Base-by-base conservation (phyloP, 2,888 invertebrate species). In the Himalopsyche kuldschensis region DNA sequence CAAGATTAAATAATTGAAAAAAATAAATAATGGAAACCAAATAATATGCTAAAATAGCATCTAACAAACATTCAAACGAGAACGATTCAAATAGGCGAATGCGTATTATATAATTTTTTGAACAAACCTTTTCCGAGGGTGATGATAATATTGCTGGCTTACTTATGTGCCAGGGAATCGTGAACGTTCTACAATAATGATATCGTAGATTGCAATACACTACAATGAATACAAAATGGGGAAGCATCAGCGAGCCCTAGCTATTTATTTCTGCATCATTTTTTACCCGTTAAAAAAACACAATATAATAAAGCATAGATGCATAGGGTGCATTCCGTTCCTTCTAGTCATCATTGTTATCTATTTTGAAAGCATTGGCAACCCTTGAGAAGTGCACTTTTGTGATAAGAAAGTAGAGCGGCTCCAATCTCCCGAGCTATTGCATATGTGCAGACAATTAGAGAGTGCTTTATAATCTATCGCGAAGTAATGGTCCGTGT, bases 331-430 rank as follows among this genome's bases (percentile, higher is more conserved):
- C 75, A 75, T 31, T 27, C 75, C 30, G 10, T 48, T 31, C 27
- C 30, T 2, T 27, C 5, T 75, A 75, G 75, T 75, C 75, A 75
- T 30, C 30, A 17, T 30, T n/a, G 30, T 4, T 3, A 46, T 81
- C 46, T 80, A 81, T 75, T 81, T 81, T 41, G 20, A 63, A 78
- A 27, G 32, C 81, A 81, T 77, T 78, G 15, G 27, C 77, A 20
- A 31, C 77, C 78, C 81, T 63, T 78, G 48, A 1, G 17, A 41
- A 41, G 20, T 48, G 48, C 48, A 48, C 20, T 48, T 48, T 1
- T 3, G 20, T 48, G 48, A 20, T 48, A 48, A 48, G 35, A 41
- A 41, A 41, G 10, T 41, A 41, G 15, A 41, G 4, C 41, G 41
- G 41, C 2, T 3, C 15, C 41, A 15, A 15, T 41, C 15, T 10